These are phyloP conservation scores for Zygothrica quintamaculata DNA, from an alignment of 2,888 invertebrate genomes.

Conservation along the genomic window DNA sequence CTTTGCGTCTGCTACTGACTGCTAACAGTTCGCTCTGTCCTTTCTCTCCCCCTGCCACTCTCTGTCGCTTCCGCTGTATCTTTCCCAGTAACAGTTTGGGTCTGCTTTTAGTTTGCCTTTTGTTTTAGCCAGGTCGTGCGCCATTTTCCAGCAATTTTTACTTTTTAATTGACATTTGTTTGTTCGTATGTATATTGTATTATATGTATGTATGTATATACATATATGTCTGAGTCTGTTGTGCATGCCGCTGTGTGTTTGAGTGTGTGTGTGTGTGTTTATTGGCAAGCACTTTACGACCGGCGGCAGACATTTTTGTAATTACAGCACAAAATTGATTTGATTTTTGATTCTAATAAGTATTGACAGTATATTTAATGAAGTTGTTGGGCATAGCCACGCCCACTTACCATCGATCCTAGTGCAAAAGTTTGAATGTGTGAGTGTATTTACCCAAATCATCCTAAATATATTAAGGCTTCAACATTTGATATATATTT, in stretches of 20 bases:
- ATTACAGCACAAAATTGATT: slow-evolving; percentile 77
- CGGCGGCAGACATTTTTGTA: slow-evolving; percentile 76
- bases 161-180: slow-evolving; percentile 80
- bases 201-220: slow-evolving; percentile 13
- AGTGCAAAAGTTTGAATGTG: slow-evolving; percentile 28
- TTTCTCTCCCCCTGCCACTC: slow-evolving; percentile 3
- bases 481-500: too few species aligned
- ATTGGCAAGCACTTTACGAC: slow-evolving; percentile 67
- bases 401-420: slow-evolving; percentile 16
- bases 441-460: slow-evolving; percentile 25
- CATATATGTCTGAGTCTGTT: slow-evolving; percentile 13
- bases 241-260: slow-evolving; percentile 28
- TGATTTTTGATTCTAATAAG: slow-evolving; percentile 79
- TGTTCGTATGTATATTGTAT: slow-evolving; percentile 36
- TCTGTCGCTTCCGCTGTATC: neutral
- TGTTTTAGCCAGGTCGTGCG: slow-evolving; percentile 71
- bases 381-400: slow-evolving; percentile 34
- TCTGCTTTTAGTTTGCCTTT: slow-evolving; percentile 37
- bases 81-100: too few species aligned
- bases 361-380: slow-evolving; percentile 78
- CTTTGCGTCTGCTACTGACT: slow-evolving; percentile 22
- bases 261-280: slow-evolving; percentile 32
- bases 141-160: slow-evolving; percentile 78
- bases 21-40: slow-evolving; percentile 1
- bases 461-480: too few species aligned